phyloP scores from a whole-genome alignment of 2,797 vertebrate species.

The Neosilurus mollespiculum region DNA sequence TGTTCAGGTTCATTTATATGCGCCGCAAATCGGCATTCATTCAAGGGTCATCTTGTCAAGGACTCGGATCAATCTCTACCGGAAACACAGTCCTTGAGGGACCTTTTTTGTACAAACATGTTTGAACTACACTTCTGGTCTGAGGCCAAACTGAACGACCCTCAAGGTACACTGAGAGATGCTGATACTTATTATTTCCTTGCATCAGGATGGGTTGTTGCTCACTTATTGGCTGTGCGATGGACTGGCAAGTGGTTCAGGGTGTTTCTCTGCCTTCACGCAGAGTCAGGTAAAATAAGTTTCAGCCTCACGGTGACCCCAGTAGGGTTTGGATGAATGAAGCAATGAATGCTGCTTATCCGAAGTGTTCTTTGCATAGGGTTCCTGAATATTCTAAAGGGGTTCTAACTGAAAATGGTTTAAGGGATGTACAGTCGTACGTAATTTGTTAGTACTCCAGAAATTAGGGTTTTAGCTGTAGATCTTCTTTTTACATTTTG shows the following conservation, averaged over 20 bases:
- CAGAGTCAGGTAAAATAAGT: too few relatives aligned
- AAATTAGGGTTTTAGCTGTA: background rate
- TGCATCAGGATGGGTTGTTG: background rate
- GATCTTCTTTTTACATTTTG: background rate
- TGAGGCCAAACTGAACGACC: conserved; percentile 23
- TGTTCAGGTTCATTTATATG: background rate
- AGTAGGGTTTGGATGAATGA: too few relatives aligned
- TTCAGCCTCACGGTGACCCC: too few relatives aligned
- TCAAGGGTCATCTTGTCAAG: conserved; percentile 24
- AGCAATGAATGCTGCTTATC: too few relatives aligned
- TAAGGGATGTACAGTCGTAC: background rate
- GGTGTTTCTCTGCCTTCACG: too few relatives aligned
- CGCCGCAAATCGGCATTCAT: background rate
- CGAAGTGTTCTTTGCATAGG: background rate
- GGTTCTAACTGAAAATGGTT: background rate
- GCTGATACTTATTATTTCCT: background rate
- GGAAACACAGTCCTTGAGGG: conserved; percentile 11
- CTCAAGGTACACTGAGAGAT: background rate
- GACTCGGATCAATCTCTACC: conserved; percentile 7
- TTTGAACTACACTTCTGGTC: conserved; percentile 19
- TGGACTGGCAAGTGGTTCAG: too few relatives aligned
- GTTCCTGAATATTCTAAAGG: background rate
- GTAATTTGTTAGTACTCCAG: background rate
- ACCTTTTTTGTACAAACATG: conserved; percentile 15
- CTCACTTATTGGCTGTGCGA: background rate